Conservation (phyloP, 2,113 vertebrate species). For the Ochotona curzoniae region DNA sequence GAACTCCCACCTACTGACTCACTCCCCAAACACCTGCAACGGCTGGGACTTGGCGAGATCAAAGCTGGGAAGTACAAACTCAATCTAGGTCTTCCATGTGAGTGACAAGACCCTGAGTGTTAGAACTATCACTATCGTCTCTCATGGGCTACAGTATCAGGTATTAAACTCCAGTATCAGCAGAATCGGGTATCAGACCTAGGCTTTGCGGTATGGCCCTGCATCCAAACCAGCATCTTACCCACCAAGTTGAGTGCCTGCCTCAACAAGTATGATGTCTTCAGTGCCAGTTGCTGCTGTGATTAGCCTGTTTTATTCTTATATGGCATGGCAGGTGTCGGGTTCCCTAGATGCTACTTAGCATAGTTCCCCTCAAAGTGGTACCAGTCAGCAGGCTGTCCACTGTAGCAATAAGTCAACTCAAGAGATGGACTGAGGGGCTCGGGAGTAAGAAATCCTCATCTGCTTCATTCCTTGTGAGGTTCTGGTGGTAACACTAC, state of each 20-base stretch:
- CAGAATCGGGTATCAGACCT: too few relatives aligned
- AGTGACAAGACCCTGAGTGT: too few relatives aligned
- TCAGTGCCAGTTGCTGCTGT: background rate
- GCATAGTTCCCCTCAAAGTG: background rate
- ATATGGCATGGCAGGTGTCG: background rate
- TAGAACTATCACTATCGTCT: too few relatives aligned
- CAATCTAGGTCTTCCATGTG: too few relatives aligned
- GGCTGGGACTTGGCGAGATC: too few relatives aligned
- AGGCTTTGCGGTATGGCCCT: too few relatives aligned
- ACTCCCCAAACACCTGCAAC: too few relatives aligned
- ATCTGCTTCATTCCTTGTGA: background rate
- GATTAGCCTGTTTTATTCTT: background rate
- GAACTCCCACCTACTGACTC: too few relatives aligned
- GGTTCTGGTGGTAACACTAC: fast-evolving
- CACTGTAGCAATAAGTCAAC: fast-evolving
- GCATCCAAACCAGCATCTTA: too few relatives aligned
- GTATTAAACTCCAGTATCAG: too few relatives aligned
- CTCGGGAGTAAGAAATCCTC: fast-evolving
- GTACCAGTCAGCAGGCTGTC: background rate
- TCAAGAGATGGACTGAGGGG: background rate
- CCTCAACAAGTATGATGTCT: background rate
- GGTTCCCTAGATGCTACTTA: background rate
- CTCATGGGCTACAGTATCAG: too few relatives aligned
- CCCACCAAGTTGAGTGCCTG: background rate
- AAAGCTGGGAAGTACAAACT: too few relatives aligned